Percentiles rank a stretch among this genome's conserved stretches.
Evolutionary conservation across 2,888 invertebrate genomes (phyloP).

Genomic region (Platypus cylindrus): DNA sequence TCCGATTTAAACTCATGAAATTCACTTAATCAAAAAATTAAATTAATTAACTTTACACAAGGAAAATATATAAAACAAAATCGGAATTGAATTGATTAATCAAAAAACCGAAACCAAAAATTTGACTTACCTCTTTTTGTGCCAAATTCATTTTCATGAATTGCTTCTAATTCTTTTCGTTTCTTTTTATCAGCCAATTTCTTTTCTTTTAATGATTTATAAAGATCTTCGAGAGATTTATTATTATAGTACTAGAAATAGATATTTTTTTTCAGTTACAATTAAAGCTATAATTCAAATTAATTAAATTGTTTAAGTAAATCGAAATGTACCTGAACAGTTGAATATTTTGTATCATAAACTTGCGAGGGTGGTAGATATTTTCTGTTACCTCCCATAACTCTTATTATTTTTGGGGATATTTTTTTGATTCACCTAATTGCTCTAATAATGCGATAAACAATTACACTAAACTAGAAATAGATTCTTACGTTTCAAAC

Average conservation of each 20-base stretch:
- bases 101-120: too few relatives aligned
- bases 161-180: slow-evolving; percentile 12
- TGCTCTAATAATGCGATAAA: too few relatives aligned
- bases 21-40: neutral
- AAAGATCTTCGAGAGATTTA: slow-evolving; percentile 27
- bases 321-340: slow-evolving; percentile 22
- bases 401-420: too few relatives aligned
- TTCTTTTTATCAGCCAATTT: slow-evolving; percentile 11
- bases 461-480: too few relatives aligned
- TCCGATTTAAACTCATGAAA: neutral
- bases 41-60: neutral
- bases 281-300: neutral
- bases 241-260: slow-evolving; percentile 20
- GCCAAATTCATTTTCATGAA: slow-evolving; percentile 12
- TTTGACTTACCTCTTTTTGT: slow-evolving; percentile 9
- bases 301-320: neutral
- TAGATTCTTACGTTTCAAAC: too few relatives aligned
- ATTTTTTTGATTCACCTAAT: too few relatives aligned
- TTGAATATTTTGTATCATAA: slow-evolving; percentile 25
- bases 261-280: neutral
- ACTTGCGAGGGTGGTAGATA: slow-evolving; percentile 21
- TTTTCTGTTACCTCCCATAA: slow-evolving; percentile 13
- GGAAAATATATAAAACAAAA: neutral
- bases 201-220: slow-evolving; percentile 13
- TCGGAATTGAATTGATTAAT: too few relatives aligned